Conservation (phyloP, 2,113 vertebrate species). For the Toxotes chatareus region DNA sequence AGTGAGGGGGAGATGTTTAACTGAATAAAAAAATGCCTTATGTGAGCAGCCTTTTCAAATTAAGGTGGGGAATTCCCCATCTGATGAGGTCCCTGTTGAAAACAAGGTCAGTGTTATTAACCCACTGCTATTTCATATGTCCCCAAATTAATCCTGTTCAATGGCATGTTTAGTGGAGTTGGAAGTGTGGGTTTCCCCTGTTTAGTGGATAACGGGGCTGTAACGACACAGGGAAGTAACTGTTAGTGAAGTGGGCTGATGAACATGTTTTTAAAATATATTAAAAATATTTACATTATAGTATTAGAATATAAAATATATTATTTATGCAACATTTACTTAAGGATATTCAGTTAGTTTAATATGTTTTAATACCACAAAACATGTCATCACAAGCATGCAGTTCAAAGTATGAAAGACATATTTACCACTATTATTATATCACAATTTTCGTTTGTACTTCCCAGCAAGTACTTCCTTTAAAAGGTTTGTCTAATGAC, state of each 20-base stretch:
- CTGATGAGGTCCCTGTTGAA: not conserved
- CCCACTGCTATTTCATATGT: not conserved
- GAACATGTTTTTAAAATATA: not conserved
- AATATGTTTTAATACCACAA: too few relatives aligned
- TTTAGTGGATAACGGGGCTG: not conserved
- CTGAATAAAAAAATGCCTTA: not conserved
- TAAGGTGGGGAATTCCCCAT: not conserved
- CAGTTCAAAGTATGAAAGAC: too few relatives aligned
- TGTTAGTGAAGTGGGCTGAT: not conserved
- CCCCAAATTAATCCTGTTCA: not conserved
- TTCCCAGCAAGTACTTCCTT: too few relatives aligned
- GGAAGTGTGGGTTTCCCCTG: not conserved
- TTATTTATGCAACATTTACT: too few relatives aligned
- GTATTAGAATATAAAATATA: too few relatives aligned
- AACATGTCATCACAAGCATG: too few relatives aligned
- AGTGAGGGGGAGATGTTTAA: not conserved
- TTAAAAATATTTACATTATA: not conserved
- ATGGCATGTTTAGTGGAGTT: not conserved
- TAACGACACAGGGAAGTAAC: not conserved
- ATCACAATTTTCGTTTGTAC: too few relatives aligned
- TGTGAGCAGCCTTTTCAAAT: not conserved
- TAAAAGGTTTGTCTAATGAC: too few relatives aligned
- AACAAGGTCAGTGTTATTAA: not conserved
- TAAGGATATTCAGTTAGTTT: too few relatives aligned
- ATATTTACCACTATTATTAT: too few relatives aligned